Conservation (phyloP, 37 sponge, comb jelly and placozoan genomes). For the Agelas oroides region DNA sequence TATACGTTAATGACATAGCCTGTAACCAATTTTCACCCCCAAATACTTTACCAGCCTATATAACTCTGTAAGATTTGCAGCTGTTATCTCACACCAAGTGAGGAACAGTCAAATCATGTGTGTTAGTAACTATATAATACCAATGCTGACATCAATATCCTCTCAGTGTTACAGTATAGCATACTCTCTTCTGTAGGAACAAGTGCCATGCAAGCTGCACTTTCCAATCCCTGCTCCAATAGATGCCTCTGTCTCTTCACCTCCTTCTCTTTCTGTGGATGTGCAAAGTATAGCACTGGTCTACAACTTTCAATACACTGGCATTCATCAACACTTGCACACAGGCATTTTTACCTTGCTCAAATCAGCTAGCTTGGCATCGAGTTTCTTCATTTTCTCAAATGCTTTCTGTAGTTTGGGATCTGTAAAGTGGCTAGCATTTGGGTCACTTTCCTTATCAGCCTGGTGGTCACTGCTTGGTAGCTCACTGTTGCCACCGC, state of each 20-base stretch:
- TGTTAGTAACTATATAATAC: no score
- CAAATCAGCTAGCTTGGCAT: slow-evolving; percentile 44
- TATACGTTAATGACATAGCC: no score
- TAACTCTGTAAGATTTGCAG: no score
- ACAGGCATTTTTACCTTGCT: slow-evolving; percentile 26
- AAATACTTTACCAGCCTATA: no score
- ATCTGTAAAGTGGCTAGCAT: neutral
- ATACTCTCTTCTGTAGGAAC: neutral
- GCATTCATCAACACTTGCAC: neutral
- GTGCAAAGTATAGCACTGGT: neutral
- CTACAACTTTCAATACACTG: neutral
- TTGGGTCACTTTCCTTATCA: neutral
- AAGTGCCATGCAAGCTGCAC: neutral
- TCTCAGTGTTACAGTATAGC: neutral
- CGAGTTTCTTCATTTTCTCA: slow-evolving; percentile 58
- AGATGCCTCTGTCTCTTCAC: slow-evolving; percentile 67
- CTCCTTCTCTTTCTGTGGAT: slow-evolving; percentile 54
- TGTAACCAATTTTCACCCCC: no score
- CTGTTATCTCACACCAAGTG: no score
- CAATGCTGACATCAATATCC: no score
- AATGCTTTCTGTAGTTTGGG: slow-evolving; percentile 41
- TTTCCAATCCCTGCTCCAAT: slow-evolving; percentile 51
- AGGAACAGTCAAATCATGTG: neutral
- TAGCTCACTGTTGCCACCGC: neutral
- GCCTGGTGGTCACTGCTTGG: neutral